A percentile compares a stretch with the other conserved stretches of the same genome.
Evolutionary conservation across 2,113 vertebrate genomes (phyloP).

Genomic region (Ginglymostoma cirratum): DNA sequence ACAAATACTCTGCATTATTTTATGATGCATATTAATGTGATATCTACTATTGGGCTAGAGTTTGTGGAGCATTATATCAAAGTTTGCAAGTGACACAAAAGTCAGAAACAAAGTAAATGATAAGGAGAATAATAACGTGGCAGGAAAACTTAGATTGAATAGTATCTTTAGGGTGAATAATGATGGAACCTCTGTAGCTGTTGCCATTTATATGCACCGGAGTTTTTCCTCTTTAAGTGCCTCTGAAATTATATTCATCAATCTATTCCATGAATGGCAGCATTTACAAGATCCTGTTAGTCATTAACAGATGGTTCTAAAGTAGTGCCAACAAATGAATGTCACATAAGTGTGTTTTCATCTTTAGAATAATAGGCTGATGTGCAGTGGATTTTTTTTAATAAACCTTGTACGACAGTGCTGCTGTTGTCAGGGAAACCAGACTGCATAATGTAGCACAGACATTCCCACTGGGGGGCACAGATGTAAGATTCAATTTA

Average conservation of each 20-base stretch:
- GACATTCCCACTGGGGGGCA: neutral
- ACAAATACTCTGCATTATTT: neutral
- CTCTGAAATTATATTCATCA: slow-evolving; percentile 10
- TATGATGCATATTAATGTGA: neutral
- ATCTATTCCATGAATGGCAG: neutral
- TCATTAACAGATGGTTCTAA: slow-evolving; percentile 32
- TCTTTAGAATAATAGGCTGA: slow-evolving; percentile 15
- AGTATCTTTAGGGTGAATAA: neutral
- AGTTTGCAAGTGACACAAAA: neutral
- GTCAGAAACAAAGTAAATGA: neutral
- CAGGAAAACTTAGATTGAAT: neutral
- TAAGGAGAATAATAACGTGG: neutral
- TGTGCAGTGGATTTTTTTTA: slow-evolving; percentile 15
- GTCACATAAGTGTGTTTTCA: slow-evolving; percentile 22
- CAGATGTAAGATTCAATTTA: neutral
- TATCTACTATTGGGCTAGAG: neutral
- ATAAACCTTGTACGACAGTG: slow-evolving; percentile 29
- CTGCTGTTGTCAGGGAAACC: slow-evolving; percentile 26
- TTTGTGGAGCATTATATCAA: neutral
- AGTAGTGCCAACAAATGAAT: slow-evolving; percentile 31
- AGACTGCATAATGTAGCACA: neutral
- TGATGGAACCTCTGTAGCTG: neutral
- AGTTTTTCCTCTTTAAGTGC: neutral
- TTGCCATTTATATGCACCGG: neutral
- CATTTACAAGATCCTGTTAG: neutral